Percentiles rank a stretch among this genome's conserved stretches.
Evolutionary conservation across 2,797 vertebrate species (phyloP).

Genomic region (Psittacula derbiana): DNA sequence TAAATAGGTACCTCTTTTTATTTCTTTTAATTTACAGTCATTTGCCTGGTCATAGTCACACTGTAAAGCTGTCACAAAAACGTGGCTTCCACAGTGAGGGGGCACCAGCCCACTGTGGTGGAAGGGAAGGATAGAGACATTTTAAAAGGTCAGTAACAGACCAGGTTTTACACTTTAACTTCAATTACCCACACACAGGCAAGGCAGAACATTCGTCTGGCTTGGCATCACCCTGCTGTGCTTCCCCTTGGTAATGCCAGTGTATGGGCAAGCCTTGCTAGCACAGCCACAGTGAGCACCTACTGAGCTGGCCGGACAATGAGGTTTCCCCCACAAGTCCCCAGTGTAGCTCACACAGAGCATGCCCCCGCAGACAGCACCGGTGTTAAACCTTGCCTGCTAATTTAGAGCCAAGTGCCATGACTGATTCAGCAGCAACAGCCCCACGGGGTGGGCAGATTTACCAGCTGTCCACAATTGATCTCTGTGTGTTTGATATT

Average conservation of each 20-base stretch:
- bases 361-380: not conserved
- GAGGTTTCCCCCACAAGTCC: not conserved
- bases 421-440: not conserved
- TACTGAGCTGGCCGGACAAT: fast-evolving
- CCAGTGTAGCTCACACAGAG: not conserved
- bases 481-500: not conserved
- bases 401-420: not conserved
- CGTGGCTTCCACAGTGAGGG: not conserved
- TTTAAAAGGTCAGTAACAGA: conserved; percentile 63
- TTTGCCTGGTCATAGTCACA: not conserved
- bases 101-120: not conserved
- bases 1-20: not conserved
- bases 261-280: not conserved
- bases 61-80: conserved; percentile 40
- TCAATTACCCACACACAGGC: not conserved
- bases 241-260: not conserved
- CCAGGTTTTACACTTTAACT: conserved; percentile 59
- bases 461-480: not conserved
- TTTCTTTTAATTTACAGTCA: not conserved
- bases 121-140: conserved; percentile 31
- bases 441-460: not conserved
- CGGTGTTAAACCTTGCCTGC: not conserved
- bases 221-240: not conserved
- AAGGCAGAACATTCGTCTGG: conserved; percentile 1
- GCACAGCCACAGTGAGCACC: not conserved